A percentile compares a stretch with the other conserved stretches of the same genome.
phyloP scores from a whole-genome alignment of 2,797 vertebrate species.

The Tragopan temminckii region DNA sequence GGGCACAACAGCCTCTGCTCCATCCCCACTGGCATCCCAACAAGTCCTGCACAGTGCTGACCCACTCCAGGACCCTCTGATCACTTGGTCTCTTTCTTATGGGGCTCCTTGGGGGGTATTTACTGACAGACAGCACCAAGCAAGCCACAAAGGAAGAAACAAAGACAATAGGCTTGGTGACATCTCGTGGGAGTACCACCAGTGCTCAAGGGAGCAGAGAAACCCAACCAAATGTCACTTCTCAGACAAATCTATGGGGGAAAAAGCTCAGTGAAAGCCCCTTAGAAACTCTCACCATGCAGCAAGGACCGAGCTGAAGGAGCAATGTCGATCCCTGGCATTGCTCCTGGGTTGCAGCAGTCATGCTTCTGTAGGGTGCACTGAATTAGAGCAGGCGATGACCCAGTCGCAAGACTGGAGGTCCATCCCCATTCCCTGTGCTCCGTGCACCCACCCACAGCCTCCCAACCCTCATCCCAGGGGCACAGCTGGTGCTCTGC shows the following conservation, averaged over 20 bases:
- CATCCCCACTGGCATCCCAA: rapidly evolving
- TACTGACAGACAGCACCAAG: neutral
- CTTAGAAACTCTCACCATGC: neutral
- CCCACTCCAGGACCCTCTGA: neutral
- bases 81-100: rapidly evolving
- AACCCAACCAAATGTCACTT: neutral
- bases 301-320: neutral
- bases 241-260: neutral
- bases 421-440: no score
- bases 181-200: no score
- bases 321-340: neutral
- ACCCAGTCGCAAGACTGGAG: neutral
- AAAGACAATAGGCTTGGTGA: neutral
- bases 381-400: neutral
- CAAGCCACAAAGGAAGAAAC: neutral
- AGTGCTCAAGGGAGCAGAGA: neutral
- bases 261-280: neutral
- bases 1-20: neutral
- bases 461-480: neutral
- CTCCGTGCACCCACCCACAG: no score
- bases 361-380: neutral
- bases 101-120: neutral
- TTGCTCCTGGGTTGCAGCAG: neutral
- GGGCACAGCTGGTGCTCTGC: rapidly evolving
- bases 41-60: neutral